Evolutionary conservation across 37 sponge, comb jelly and placozoan genomes (phyloP).

Genomic region (Haliclona indistincta): DNA sequence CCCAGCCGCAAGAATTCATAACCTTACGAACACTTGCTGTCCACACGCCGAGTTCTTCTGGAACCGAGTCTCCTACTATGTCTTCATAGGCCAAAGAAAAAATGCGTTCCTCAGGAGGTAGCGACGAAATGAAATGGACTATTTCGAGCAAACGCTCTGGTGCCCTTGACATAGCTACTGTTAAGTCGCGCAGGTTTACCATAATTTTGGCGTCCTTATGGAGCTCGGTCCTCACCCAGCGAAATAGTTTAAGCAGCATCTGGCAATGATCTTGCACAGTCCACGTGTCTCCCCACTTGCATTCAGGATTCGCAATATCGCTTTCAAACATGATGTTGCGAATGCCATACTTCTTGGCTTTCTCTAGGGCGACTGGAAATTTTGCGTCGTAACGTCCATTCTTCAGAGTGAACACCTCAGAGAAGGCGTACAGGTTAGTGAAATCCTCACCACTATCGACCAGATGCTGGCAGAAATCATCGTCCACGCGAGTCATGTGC

Average conservation of each 20-base stretch:
- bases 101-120: constrained; percentile 51
- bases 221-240: constrained; percentile 51
- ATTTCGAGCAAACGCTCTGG: constrained; percentile 66
- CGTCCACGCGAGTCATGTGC: constrained; percentile 74
- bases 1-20: constrained; percentile 79
- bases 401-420: constrained; percentile 54
- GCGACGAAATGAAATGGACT: constrained; percentile 48
- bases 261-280: constrained; percentile 60
- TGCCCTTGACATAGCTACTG: constrained; percentile 50
- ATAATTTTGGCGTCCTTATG: constrained; percentile 43
- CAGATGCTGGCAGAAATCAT: constrained; percentile 64
- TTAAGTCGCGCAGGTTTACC: constrained; percentile 81
- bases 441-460: constrained; percentile 53
- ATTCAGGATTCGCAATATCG: constrained; percentile 43
- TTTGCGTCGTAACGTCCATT: constrained; percentile 55
- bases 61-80: constrained; percentile 68
- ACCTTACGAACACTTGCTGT: constrained; percentile 55
- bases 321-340: constrained; percentile 68
- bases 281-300: constrained; percentile 57
- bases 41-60: constrained; percentile 82
- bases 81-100: constrained; percentile 79
- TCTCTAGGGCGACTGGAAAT: constrained; percentile 60
- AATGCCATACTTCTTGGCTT: constrained; percentile 69
- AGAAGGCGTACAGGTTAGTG: constrained; percentile 58
- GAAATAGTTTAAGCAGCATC: constrained; percentile 51